Base-by-base conservation (phyloP, 37 sponge, comb jelly and placozoan species). In the Theonella swinhoei region DNA sequence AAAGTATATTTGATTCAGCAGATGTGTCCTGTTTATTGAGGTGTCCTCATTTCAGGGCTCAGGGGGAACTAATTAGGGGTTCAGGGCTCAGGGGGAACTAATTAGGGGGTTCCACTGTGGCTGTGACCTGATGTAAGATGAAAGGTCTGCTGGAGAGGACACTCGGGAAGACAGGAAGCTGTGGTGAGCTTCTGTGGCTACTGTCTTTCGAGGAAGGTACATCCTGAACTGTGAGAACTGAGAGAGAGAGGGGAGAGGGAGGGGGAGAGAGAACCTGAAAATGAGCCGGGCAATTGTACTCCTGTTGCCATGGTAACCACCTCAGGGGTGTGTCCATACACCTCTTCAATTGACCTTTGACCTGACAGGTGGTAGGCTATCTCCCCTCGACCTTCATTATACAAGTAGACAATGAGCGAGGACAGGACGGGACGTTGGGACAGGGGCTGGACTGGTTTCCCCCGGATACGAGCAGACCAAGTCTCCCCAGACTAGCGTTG, bases 311-410 rank as follows among this genome's bases (percentile, higher is more conserved):
- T n/a, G n/a, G n/a, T n/a, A n/a, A n/a, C n/a, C 31, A 89, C 89
- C 68, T 83, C 68, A 34, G 83, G 72, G 7, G 85, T 79, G 62
- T 89, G 72, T n/a, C 89, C 85, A 38, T 67, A 82, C 2, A 84
- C 63, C 47, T 79, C 83, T 37, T 89, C 89, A 9, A 83, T 62
- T 17, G 84, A 31, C 47, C 73, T 73, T 43, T 58, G 32, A 32
- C 41, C 62, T 38, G 83, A 63, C 25, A 62, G 63, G 60, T 32
- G 36, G 42, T 66, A 83, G 19, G 73, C 85, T 80, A 89, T 82
- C 29, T 83, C 89, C 37, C 83, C 89, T 3, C 54, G 58, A 34
- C 85, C 85, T 62, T 89, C 89, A 38, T 89, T 89, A 64, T 74
- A 89, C 14, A 89, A 36, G 64, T 89, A 89, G 61, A 89, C 19